Evolutionary conservation across 2,888 invertebrate species (phyloP).

Genomic region (Drosophila nr. perissopoda): DNA sequence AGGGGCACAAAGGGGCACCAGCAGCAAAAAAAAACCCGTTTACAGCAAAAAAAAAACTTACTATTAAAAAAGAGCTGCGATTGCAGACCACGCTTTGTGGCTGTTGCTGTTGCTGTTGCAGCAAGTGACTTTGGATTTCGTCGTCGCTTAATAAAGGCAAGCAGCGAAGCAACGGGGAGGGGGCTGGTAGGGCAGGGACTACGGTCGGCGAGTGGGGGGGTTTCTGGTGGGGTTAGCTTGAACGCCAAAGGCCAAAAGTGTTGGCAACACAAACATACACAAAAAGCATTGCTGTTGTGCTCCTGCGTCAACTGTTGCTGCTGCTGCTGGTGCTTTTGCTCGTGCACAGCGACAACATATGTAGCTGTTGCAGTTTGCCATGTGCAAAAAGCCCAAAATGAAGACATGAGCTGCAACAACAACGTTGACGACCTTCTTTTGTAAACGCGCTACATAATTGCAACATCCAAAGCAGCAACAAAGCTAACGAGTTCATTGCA

Average conservation of each 20-base stretch:
- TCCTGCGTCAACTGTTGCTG: conserved; percentile 25
- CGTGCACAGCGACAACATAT: conserved; percentile 61
- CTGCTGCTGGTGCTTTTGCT: conserved; percentile 42
- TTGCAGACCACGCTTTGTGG: conserved; percentile 63
- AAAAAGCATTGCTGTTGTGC: conserved; percentile 56
- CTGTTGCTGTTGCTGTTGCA: conserved; percentile 41
- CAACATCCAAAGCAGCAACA: conserved; percentile 56
- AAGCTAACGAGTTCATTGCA: conserved; percentile 68
- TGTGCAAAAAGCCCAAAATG: conserved; percentile 70
- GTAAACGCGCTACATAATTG: conserved; percentile 75
- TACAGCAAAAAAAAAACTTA: conserved; percentile 53
- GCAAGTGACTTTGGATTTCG: conserved; percentile 69
- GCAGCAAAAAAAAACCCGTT: conserved; percentile 68
- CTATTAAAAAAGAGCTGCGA: conserved; percentile 68
- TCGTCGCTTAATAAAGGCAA: conserved; percentile 75
- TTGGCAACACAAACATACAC: conserved; percentile 72
- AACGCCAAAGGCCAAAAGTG: conserved; percentile 81
- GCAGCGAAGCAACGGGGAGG: conserved; percentile 25
- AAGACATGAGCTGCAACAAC: conserved; percentile 64
- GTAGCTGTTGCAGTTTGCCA: conserved; percentile 48
- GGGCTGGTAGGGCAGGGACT: not conserved
- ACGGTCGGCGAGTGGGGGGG: not conserved
- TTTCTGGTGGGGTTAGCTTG: conserved; percentile 62
- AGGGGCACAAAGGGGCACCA: conserved; percentile 42
- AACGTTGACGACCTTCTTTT: conserved; percentile 73